Percentiles rank a stretch among this genome's conserved stretches.
phyloP scores from a whole-genome alignment of 2,113 vertebrate species.

The Pangasianodon hypophthalmus region DNA sequence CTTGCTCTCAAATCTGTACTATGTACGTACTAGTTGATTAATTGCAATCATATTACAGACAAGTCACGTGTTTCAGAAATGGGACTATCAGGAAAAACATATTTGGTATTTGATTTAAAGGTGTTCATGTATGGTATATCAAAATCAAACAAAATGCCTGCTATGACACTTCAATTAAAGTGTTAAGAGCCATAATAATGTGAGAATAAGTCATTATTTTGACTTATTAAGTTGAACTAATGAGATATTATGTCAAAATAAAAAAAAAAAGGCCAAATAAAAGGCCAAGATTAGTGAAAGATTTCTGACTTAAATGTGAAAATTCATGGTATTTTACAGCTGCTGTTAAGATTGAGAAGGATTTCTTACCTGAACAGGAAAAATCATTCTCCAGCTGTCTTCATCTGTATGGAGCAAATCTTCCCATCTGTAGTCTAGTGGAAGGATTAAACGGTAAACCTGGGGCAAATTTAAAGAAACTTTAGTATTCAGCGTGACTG shows the following conservation, averaged over 20 bases:
- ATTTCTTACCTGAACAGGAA: not conserved
- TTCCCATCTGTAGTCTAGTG: not conserved
- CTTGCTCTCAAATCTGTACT: not conserved
- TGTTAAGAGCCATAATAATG: not conserved
- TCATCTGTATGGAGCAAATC: not conserved
- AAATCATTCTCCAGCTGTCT: conserved; percentile 15
- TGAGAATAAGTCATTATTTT: too few species aligned
- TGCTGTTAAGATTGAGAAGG: too few species aligned
- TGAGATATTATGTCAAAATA: not conserved
- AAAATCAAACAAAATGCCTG: not conserved
- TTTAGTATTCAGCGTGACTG: not conserved
- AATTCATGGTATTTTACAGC: not conserved
- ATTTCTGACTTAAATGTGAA: not conserved
- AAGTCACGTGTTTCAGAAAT: not conserved
- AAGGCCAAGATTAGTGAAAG: not conserved
- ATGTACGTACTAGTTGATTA: not conserved
- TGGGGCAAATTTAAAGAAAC: conserved; percentile 17
- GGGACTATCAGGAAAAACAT: not conserved
- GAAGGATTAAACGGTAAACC: conserved; percentile 25
- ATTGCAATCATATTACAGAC: not conserved
- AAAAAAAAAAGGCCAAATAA: not conserved
- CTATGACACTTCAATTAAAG: not conserved
- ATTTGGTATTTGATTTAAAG: not conserved
- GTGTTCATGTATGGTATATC: not conserved
- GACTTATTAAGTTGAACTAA: not conserved